Base-by-base conservation (phyloP, 2,797 vertebrate genomes). In the Phrynocephalus vlangalii region DNA sequence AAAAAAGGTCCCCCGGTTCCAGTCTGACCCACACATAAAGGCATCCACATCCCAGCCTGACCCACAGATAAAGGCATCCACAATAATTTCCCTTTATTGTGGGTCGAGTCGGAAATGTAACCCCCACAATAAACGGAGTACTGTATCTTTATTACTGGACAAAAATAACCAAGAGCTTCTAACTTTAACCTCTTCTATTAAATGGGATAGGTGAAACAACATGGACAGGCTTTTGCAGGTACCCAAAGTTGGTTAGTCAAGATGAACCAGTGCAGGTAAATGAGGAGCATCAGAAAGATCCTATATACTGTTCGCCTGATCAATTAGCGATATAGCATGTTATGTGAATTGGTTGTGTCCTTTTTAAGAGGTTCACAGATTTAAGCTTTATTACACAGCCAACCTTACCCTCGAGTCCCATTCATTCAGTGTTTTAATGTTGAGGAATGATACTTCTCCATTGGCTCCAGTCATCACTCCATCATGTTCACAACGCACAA, bases 381-480 rank as follows among this genome's bases (percentile, higher is more conserved):
- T 60, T 60, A 52, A 16, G 79, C 6, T 4, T 93, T 91, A 84
- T 87, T 87, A 83, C 88, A 85, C 84, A 0, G 0, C 92, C 91
- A 3, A 75, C 79, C 98, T 97, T 93, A 99, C 99, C 98, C 98
- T 97, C 71, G 99, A 99, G 95, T 99, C 99, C 99, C 99, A 99
- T 93, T 99, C 99, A 5, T 99, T 99, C 70, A 99, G 97, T 0
- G 99, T 99, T 97, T 99, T 99, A 96, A 99, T 94, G 94, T 99
- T 99, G 94, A 99, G 96, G 96, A 99, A 99, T 50, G 99, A 99
- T 90, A 99, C 98, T 87, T 99, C 99, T 92, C 98, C 98, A 0
- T 98, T 99, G 86, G 98, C 98, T 3, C 99, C 98, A 0, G 98
- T 99, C 98, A 99, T 99, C 94, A 99, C 99, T 0, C 98, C 99